Conservation (phyloP, 2,888 invertebrate genomes). For the Brachypterus glaber region DNA sequence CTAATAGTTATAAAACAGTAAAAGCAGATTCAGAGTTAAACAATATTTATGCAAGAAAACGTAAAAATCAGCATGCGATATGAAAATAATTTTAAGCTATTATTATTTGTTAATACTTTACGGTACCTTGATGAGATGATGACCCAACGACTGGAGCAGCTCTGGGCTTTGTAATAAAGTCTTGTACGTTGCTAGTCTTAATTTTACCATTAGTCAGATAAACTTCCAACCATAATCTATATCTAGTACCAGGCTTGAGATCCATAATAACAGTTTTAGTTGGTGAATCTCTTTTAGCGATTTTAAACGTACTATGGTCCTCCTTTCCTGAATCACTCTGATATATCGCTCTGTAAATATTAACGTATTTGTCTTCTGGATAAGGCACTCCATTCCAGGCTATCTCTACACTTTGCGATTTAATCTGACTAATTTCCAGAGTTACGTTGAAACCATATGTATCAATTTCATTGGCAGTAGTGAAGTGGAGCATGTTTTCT, state of each 20-base stretch:
- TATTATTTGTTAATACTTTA: too few species aligned
- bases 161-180: slow-evolving; percentile 75
- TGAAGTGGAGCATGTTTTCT: slow-evolving; percentile 58
- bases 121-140: slow-evolving; percentile 45
- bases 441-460: slow-evolving; percentile 75
- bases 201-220: slow-evolving; percentile 84
- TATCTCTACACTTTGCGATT: slow-evolving; percentile 67
- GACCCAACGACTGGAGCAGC: slow-evolving; percentile 43
- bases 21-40: too few species aligned
- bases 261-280: slow-evolving; percentile 57
- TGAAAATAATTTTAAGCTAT: slow-evolving; percentile 6
- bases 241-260: slow-evolving; percentile 70
- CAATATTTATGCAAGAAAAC: too few species aligned
- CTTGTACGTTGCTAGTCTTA: slow-evolving; percentile 81
- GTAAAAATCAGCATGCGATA: too few species aligned
- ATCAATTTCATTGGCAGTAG: slow-evolving; percentile 62
- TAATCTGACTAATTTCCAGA: slow-evolving; percentile 66
- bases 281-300: slow-evolving; percentile 62
- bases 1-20: too few species aligned
- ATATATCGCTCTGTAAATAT: slow-evolving; percentile 79
- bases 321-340: slow-evolving; percentile 66
- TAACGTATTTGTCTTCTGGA: slow-evolving; percentile 82
- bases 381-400: slow-evolving; percentile 78
- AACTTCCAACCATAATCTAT: slow-evolving; percentile 80
- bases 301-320: slow-evolving; percentile 63